Evolutionary conservation across 30 jellyfish, hydroid and myxozoan species (phyloP), one percentile per base, ranked within the genome.

Genomic region (Catostylus mosaicus): DNA sequence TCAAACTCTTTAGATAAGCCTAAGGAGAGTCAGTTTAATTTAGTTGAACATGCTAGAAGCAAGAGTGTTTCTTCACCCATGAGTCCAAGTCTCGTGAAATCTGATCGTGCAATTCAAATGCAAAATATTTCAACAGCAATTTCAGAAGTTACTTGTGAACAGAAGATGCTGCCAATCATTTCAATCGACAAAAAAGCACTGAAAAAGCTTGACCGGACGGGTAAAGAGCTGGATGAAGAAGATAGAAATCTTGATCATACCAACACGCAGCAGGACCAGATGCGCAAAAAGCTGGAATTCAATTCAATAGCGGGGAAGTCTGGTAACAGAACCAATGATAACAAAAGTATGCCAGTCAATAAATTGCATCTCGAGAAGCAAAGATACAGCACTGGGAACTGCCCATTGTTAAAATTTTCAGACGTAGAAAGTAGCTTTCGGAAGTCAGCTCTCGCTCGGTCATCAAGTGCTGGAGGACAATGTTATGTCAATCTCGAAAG

Each of bases 351-450:
- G 1, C 56, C 12, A 16, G 8, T 24, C 62, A 37, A 24, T 24
- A 68, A 24, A 36, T 3, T 36, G 64, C 30, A 68, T 16, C 19
- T 68, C 36, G 37, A 36, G 61, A 31, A 23, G 30, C 84, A 51
- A 32, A 16, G 67, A 47, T 24, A 73, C 72, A 73, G 71, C 67
- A 73, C 73, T 8, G 84, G 52, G 3, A 47, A 30, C 48, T 73
- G 73, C 61, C 72, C 67, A 22, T 50, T 18, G 2, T 3, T 18
- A 50, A 8, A 50, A 9, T 16, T 18, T 50, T 10, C 63, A 50
- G 63, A 50, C 2, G 0, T 50, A 9, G 63, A 18, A 8, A 0
- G 20, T 16, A 12, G 18, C 8, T 0, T 3, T 10, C 6, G 27
- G 57, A 65, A 65, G 29, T 31, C 51, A 1, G 36, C 52, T 12